A percentile compares a stretch with the other conserved stretches of the same genome.
Conservation (phyloP, 2,888 invertebrate species). For the Eupithecia abbreviata region DNA sequence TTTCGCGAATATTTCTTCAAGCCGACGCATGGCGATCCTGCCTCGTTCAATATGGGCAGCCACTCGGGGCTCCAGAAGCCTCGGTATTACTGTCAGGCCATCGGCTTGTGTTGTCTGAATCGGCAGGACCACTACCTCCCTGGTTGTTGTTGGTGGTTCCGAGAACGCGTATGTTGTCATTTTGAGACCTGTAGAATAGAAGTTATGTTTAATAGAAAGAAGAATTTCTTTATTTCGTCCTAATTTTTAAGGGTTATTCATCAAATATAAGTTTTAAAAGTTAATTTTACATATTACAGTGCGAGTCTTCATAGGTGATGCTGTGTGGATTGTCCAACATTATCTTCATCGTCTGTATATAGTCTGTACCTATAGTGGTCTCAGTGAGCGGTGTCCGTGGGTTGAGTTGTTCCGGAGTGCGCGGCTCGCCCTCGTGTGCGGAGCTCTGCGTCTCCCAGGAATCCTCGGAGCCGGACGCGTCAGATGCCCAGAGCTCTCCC, state of each 20-base stretch:
- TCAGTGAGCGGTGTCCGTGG: not conserved
- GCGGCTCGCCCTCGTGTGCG: slow-evolving; percentile 69
- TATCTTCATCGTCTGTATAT: no score
- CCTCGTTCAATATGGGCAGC: slow-evolving; percentile 91
- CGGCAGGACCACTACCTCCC: slow-evolving; percentile 17
- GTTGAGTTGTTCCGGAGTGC: slow-evolving; percentile 46
- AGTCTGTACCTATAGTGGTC: slow-evolving; percentile 13
- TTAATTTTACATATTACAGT: not conserved
- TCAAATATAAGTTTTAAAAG: no score
- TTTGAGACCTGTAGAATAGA: slow-evolving; percentile 11
- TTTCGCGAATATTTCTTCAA: slow-evolving; percentile 91
- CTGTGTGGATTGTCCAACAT: no score
- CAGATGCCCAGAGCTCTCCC: slow-evolving; percentile 88
- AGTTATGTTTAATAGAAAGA: not conserved
- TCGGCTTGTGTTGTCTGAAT: slow-evolving; percentile 32
- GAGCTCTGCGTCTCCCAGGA: slow-evolving; percentile 94
- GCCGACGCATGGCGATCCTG: slow-evolving; percentile 88
- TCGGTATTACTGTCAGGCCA: slow-evolving; percentile 56
- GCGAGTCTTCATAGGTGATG: not conserved
- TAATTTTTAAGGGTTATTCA: not conserved
- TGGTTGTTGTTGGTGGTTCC: not conserved
- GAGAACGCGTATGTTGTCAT: slow-evolving; percentile 16
- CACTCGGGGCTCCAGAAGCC: slow-evolving; percentile 84
- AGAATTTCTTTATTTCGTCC: not conserved
- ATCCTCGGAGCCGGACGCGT: slow-evolving; percentile 87